Evolutionary conservation across 2,888 invertebrate genomes (phyloP).

Genomic region (Tachina lurida): DNA sequence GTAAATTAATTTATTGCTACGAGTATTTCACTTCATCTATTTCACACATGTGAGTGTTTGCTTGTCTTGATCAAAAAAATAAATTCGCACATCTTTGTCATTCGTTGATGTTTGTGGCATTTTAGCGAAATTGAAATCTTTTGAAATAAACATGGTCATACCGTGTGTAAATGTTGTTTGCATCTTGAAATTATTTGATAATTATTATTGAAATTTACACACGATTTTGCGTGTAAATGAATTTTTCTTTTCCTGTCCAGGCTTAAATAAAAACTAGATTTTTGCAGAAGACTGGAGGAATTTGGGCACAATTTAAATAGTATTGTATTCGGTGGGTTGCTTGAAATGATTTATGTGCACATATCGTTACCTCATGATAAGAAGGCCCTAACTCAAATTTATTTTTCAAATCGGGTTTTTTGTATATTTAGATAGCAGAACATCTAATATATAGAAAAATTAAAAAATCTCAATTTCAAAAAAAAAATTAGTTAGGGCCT

Average conservation of each 20-base stretch:
- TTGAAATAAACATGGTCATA: not conserved
- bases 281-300: not conserved
- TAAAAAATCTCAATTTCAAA: too few species aligned
- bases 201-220: slow-evolving; percentile 43
- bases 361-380: not conserved
- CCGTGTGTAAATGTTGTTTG: slow-evolving; percentile 42
- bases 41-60: not conserved
- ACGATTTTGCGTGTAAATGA: slow-evolving; percentile 37
- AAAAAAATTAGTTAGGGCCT: too few species aligned
- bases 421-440: too few species aligned
- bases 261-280: slow-evolving; percentile 3
- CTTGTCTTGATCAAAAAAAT: slow-evolving; percentile 1
- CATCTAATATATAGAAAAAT: too few species aligned
- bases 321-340: not conserved
- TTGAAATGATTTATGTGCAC: not conserved
- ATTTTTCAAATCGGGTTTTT: too few species aligned
- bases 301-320: not conserved
- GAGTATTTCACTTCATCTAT: slow-evolving; percentile 31
- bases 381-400: too few species aligned
- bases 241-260: slow-evolving; percentile 5
- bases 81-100: slow-evolving; percentile 41
- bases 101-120: slow-evolving; percentile 31
- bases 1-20: slow-evolving; percentile 31
- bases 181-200: slow-evolving; percentile 52
- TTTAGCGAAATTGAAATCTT: slow-evolving; percentile 57